Evolutionary conservation across 2,888 invertebrate genomes (phyloP).

Genomic region (Drosophila macrospina): DNA sequence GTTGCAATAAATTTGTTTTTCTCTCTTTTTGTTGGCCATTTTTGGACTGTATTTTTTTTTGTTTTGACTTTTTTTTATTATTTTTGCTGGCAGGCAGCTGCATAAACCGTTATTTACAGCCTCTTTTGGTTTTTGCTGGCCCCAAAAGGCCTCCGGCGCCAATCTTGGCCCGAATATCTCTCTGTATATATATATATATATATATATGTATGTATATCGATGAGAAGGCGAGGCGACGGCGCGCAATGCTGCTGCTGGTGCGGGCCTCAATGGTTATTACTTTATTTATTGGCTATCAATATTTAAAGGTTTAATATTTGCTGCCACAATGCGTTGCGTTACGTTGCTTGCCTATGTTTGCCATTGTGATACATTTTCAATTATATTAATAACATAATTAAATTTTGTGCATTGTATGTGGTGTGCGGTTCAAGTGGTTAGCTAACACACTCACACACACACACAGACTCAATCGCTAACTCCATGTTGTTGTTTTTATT

Average conservation of each 20-base stretch:
- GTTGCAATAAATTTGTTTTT: conserved; percentile 73
- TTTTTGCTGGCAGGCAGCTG: conserved; percentile 42
- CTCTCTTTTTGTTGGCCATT: conserved; percentile 43
- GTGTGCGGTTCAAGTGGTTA: conserved; percentile 19
- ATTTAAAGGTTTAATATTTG: conserved; percentile 71
- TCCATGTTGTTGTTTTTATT: background rate
- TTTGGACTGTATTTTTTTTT: background rate
- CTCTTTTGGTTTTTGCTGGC: conserved; percentile 42
- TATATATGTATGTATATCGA: background rate
- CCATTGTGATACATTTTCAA: conserved; percentile 54
- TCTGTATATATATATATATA: background rate
- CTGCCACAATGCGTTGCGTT: conserved; percentile 3
- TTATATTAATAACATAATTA: conserved; percentile 74
- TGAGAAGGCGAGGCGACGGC: background rate
- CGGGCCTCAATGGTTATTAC: conserved; percentile 42
- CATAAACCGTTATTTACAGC: conserved; percentile 70
- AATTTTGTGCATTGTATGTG: conserved; percentile 35
- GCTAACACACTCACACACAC: conserved; percentile 7
- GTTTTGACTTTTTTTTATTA: conserved; percentile 25
- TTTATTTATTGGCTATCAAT: conserved; percentile 72
- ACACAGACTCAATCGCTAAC: no score
- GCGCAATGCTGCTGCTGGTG: conserved; percentile 5
- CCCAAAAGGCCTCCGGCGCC: conserved; percentile 36
- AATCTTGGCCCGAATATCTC: conserved; percentile 41
- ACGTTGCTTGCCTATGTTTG: conserved; percentile 30